These are phyloP conservation scores for Magallana gigas DNA, from an alignment of 1,140 invertebrate genomes.

Conservation along the genomic window DNA sequence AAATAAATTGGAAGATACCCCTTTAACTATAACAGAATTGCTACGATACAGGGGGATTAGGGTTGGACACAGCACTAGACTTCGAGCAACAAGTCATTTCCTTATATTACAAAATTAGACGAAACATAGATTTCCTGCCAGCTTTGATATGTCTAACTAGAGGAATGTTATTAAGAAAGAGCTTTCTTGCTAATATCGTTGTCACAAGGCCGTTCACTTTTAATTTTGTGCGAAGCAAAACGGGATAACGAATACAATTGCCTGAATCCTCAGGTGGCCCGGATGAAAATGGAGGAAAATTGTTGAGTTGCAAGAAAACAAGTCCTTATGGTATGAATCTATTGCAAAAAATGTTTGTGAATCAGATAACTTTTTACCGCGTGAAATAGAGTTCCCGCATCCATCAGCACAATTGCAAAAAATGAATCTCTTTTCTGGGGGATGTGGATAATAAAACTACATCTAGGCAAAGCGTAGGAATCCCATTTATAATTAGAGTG, in stretches of 20 bases:
- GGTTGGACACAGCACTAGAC: neutral
- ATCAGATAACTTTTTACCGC: neutral
- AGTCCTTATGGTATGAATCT: neutral
- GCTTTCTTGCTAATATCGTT: slow-evolving; percentile 23
- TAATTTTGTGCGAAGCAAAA: slow-evolving; percentile 19
- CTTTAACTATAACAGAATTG: neutral
- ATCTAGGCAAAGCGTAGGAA: too few species aligned
- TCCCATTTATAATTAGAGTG: too few species aligned
- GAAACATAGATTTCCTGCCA: slow-evolving; percentile 25
- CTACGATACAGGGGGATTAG: neutral
- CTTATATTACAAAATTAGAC: slow-evolving; percentile 20
- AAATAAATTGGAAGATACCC: slow-evolving; percentile 19
- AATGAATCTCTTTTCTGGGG: too few species aligned
- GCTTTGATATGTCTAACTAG: slow-evolving; percentile 12
- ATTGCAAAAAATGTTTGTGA: neutral
- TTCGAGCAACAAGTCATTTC: neutral
- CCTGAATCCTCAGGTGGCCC: slow-evolving; percentile 1
- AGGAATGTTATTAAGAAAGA: neutral
- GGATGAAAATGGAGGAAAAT: neutral
- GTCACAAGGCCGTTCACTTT: neutral
- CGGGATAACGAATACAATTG: neutral
- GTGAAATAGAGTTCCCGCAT: too few species aligned
- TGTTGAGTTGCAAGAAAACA: neutral
- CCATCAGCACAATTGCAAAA: too few species aligned
- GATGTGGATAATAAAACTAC: too few species aligned